Evolutionary conservation across 2,888 invertebrate genomes (phyloP).

Genomic region (Phortica okadai): DNA sequence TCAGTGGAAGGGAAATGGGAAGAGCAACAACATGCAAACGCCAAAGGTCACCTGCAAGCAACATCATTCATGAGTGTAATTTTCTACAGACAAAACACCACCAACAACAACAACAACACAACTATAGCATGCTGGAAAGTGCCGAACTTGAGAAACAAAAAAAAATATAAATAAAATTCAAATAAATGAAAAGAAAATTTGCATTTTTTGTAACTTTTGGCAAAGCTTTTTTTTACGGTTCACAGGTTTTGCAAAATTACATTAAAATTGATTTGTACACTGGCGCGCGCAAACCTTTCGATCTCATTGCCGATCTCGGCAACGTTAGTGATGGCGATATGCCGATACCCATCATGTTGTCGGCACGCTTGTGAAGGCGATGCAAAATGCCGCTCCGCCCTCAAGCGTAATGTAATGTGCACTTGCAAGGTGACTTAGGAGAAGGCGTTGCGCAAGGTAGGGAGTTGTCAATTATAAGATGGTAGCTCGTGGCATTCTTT

Average conservation of each 20-base stretch:
- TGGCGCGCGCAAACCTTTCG: constrained; percentile 61
- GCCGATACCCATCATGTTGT: background rate
- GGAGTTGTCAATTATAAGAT: too few species aligned
- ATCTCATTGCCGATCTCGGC: constrained; percentile 10
- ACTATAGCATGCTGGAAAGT: background rate
- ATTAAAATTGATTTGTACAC: constrained; percentile 65
- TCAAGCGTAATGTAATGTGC: too few species aligned
- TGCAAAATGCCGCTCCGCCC: too few species aligned
- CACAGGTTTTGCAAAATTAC: constrained; percentile 41
- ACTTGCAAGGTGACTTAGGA: too few species aligned
- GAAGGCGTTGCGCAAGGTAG: too few species aligned
- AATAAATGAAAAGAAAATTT: constrained; percentile 57
- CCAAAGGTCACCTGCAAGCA: constrained; percentile 28
- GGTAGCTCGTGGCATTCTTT: too few species aligned
- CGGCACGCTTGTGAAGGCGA: background rate
- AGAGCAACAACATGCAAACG: background rate
- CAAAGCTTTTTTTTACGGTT: constrained; percentile 6
- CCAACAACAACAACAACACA: constrained; percentile 18
- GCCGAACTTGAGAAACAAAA: background rate
- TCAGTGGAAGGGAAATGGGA: background rate
- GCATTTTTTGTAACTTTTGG: constrained; percentile 57
- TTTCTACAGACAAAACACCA: constrained; percentile 24
- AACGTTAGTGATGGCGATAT: constrained; percentile 36
- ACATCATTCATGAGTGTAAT: constrained; percentile 36
- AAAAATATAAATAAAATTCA: background rate